phyloP scores from a whole-genome alignment of 2,113 vertebrate species.

The Menidia beryllina region DNA sequence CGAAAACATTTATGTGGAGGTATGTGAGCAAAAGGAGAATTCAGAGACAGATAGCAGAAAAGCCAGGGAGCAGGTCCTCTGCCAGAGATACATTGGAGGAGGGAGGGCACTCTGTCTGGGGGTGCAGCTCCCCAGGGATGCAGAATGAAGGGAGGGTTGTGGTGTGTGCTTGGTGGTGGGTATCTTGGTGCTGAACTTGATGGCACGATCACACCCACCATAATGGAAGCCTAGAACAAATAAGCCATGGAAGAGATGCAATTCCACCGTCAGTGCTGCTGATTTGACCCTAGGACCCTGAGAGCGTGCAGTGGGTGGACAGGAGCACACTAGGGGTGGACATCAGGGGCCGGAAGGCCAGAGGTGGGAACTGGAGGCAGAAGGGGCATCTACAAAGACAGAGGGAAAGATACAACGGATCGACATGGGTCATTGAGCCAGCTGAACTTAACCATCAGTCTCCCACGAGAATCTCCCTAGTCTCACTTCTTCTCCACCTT shows the following conservation, averaged over 20 bases:
- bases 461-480: constrained; percentile 70
- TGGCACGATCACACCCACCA: constrained; percentile 70
- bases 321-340: constrained; percentile 73
- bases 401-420: constrained; percentile 63
- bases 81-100: constrained; percentile 64
- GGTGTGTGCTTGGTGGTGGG: neutral
- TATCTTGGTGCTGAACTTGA: constrained; percentile 82
- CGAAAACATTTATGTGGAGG: neutral
- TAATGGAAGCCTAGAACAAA: constrained; percentile 75
- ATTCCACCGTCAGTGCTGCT: constrained; percentile 74
- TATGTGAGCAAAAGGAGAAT: constrained; percentile 18
- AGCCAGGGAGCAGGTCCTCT: constrained; percentile 64
- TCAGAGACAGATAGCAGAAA: constrained; percentile 62
- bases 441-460: constrained; percentile 82
- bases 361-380: constrained; percentile 63
- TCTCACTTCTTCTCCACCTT: constrained; percentile 60
- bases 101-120: constrained; percentile 53
- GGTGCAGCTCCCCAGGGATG: constrained; percentile 60
- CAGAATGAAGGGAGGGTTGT: constrained; percentile 14
- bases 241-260: constrained; percentile 49
- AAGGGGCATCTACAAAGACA: constrained; percentile 55
- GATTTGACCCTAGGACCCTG: constrained; percentile 65
- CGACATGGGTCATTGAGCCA: constrained; percentile 75
- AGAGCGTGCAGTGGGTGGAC: constrained; percentile 73
- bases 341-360: constrained; percentile 66